Evolutionary conservation across 2,113 vertebrate genomes (phyloP), one percentile per base, ranked within the genome.

Genomic region (Cyphomyrus discorhynchus): DNA sequence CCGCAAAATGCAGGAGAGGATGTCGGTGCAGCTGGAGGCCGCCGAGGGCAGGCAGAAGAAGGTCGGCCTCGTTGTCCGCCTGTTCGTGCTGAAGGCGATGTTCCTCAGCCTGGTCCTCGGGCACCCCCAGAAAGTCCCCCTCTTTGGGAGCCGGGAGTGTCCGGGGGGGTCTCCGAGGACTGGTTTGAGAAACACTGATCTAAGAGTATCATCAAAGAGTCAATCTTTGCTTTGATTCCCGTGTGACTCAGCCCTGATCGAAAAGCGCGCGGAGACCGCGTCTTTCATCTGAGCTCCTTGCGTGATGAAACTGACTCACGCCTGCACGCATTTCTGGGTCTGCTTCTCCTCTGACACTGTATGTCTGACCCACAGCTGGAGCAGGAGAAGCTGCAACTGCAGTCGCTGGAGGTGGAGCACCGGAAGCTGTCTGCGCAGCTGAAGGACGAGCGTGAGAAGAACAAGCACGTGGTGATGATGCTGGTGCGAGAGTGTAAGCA

Each of bases 1-100:
- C 95, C 97, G 97, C 92, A 99, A 98, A 95, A 99, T 99, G 98
- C 98, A 99, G 93, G 98, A 99, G 88, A 96, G 97, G 91, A 98
- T 99, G 98, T 96, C 98, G 0, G 94, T 97, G 17, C 98, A 99
- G 94, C 95, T 99, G 91, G 97, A 96, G 49, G 97, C 98, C 2
- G 98, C 98, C 2, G 98, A 99, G 95, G 97, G 96, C 94, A 97
- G 97, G 89, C 97, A 99, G 92, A 99, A 98, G 93, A 99, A 98
- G 97, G 98, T 99, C 96, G 88, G 94, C 83, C 2, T 17, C 17
- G 15, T 3, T 8, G 31, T 62, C 35, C 8, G 35, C 56, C 3
- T 10, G 39, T 47, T 84, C 21, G 1, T 21, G 80, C 5, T 9
- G 35, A 21, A 24, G 35, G 74, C 8, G 2, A 9, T 39, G 70